phyloP scores from a whole-genome alignment of 2,888 invertebrate genomes.

The Dascillus cervinus region DNA sequence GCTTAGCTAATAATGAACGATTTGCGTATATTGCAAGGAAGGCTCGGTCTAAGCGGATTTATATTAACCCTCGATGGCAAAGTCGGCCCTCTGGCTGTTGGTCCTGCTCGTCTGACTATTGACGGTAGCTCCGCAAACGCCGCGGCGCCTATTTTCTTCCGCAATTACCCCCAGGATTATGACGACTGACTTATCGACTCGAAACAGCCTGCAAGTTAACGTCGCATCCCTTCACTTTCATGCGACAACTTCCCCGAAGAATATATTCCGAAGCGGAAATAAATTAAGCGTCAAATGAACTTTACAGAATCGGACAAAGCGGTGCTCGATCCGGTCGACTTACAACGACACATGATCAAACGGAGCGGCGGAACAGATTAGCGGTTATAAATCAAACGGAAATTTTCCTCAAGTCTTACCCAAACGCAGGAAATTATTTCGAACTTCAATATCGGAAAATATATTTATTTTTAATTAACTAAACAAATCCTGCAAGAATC shows the following conservation, averaged over 20 bases:
- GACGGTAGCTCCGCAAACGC: slow-evolving; percentile 6
- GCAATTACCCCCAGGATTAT: slow-evolving; percentile 22
- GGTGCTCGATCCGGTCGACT: slow-evolving; percentile 7
- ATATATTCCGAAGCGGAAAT: slow-evolving; percentile 3
- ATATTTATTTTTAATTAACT: too few relatives aligned
- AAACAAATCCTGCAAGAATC: too few relatives aligned
- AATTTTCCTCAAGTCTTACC: slow-evolving; percentile 6
- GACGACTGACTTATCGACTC: slow-evolving; percentile 30
- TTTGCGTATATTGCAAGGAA: slow-evolving; percentile 8
- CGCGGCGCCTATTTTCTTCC: slow-evolving; percentile 4
- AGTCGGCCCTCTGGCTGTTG: slow-evolving; percentile 5
- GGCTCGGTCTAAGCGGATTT: slow-evolving; percentile 9
- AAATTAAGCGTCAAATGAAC: background rate
- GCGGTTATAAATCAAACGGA: slow-evolving; percentile 14
- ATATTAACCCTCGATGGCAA: slow-evolving; percentile 9
- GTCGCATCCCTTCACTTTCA: slow-evolving; percentile 25
- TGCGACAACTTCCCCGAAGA: slow-evolving; percentile 17
- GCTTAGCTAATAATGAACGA: slow-evolving; percentile 12
- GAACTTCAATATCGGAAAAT: too few relatives aligned
- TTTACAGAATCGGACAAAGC: slow-evolving; percentile 3
- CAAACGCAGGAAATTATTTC: too few relatives aligned
- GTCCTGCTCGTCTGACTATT: slow-evolving; percentile 1
- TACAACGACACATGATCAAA: slow-evolving; percentile 9
- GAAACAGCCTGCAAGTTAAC: slow-evolving; percentile 31
- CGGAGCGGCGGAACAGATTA: slow-evolving; percentile 12